Evolutionary conservation across 2,113 vertebrate species (phyloP), one percentile per base, ranked within the genome.

Genomic region (Abramis brama): DNA sequence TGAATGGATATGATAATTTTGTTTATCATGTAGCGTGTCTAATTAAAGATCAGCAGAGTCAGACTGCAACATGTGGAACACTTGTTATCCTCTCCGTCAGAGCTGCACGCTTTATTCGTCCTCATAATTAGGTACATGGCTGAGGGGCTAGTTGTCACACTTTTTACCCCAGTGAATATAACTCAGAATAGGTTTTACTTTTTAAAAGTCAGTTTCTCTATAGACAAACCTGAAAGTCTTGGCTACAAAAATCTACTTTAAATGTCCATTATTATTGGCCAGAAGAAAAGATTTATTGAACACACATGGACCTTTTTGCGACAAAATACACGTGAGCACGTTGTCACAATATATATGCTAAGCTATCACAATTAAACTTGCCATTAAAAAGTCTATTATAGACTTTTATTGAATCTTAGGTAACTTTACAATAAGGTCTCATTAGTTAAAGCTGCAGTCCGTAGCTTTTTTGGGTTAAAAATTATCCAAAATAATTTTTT

Each of bases 1-100:
- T 75, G 43, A 74, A 25, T 74, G 12, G n/a, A 74, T 17, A 74
- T 74, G 71, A 47, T 74, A n/a, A 75, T 75, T 64, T 64, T 50
- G 43, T 47, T 74, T 74, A 74, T 74, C 23, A 8, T 74, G n/a
- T 25, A 74, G 2, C 43, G 6, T 17, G 43, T 47, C 43, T 47
- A 43, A 74, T 47, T 74, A 47, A 45, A 74, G 23, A 74, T 74
- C 71, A 74, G 43, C 23, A 47, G 39, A 47, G 12, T 50, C n/a
- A 17, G n/a, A n/a, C 39, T 50, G 43, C 12, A 50, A 75, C 71
- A 74, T 45, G 70, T 47, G 39, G 23, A 74, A 15, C 73, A 50
- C 73, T 50, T 50, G 73, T 75, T 74, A 45, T 75, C 11, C 36
- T 50, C 23, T 50, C 73, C 50, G 12, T 47, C 43, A 45, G 43